A percentile compares a stretch with the other conserved stretches of the same genome.
These are phyloP conservation scores for Drosophila aff. DNA, from an alignment of 1,140 invertebrate species.

Conservation along the genomic window DNA sequence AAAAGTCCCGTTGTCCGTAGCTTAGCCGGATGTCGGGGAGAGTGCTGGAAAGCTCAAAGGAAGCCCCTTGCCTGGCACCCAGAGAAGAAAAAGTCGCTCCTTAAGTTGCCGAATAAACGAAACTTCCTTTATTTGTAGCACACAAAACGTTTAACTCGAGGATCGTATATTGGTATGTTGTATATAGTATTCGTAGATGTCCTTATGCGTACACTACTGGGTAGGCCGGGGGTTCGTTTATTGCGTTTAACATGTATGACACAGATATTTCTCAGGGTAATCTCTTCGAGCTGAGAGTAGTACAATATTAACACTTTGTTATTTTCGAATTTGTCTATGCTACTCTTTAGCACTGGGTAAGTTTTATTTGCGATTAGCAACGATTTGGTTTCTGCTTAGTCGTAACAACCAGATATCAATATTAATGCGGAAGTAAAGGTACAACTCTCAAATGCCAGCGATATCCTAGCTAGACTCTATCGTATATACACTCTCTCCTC, in stretches of 20 bases:
- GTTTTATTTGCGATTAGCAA: constrained; percentile 62
- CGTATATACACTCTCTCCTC: constrained; percentile 25
- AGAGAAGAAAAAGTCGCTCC: constrained; percentile 7
- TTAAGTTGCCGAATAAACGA: constrained; percentile 58
- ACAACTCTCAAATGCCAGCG: constrained; percentile 71
- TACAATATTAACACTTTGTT: constrained; percentile 64
- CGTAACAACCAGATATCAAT: constrained; percentile 37
- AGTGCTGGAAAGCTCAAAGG: not conserved
- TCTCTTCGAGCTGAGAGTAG: constrained; percentile 30
- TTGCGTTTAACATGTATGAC: constrained; percentile 60
- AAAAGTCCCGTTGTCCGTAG: constrained; percentile 30
- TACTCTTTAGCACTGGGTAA: constrained; percentile 52
- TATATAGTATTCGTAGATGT: constrained; percentile 18
- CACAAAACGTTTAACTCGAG: constrained; percentile 64
- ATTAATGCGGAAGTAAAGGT: constrained; percentile 55
- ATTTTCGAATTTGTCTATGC: constrained; percentile 22
- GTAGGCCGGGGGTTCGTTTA: constrained; percentile 37
- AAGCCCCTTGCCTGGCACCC: not conserved
- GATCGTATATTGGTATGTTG: constrained; percentile 49
- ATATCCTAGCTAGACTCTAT: constrained; percentile 38
- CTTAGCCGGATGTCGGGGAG: not conserved
- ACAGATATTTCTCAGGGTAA: constrained; percentile 58
- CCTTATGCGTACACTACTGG: constrained; percentile 25
- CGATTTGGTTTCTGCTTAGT: constrained; percentile 59
- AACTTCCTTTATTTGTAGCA: constrained; percentile 71